Evolutionary conservation across 1,140 invertebrate species (phyloP).

Genomic region (Zaprionus inermis): DNA sequence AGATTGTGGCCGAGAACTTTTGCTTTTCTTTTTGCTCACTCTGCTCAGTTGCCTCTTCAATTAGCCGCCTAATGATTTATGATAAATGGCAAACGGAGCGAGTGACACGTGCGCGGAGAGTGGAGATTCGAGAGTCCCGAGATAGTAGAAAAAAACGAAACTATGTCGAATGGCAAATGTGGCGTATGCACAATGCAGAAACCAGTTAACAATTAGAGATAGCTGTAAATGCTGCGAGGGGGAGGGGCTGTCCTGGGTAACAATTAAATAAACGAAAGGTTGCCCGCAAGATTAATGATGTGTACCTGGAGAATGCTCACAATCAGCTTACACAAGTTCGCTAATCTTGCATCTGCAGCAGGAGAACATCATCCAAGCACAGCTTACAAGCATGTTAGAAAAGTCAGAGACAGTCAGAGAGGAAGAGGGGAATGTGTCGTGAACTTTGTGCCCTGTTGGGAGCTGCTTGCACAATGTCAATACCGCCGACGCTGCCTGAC

Average conservation of each 20-base stretch:
- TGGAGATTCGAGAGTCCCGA: background rate
- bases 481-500: conserved; percentile 39
- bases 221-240: conserved; percentile 18
- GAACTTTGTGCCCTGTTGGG: conserved; percentile 64
- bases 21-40: conserved; percentile 56
- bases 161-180: conserved; percentile 40
- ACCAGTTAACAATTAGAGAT: conserved; percentile 22
- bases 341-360: conserved; percentile 61
- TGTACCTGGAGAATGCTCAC: conserved; percentile 58
- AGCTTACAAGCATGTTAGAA: conserved; percentile 53
- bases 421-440: conserved; percentile 53
- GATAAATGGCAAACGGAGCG: conserved; percentile 29
- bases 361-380: conserved; percentile 68
- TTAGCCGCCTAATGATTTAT: conserved; percentile 67
- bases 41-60: conserved; percentile 29
- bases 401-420: background rate
- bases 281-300: conserved; percentile 63
- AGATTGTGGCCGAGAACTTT: conserved; percentile 55
- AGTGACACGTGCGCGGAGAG: conserved; percentile 9
- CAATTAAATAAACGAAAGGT: conserved; percentile 69
- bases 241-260: conserved; percentile 8
- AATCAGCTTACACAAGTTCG: conserved; percentile 66
- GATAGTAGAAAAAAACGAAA: conserved; percentile 15
- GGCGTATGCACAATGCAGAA: conserved; percentile 41
- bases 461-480: conserved; percentile 40